phyloP scores from a whole-genome alignment of 2,113 vertebrate species.

The Oreocharis arfaki region DNA sequence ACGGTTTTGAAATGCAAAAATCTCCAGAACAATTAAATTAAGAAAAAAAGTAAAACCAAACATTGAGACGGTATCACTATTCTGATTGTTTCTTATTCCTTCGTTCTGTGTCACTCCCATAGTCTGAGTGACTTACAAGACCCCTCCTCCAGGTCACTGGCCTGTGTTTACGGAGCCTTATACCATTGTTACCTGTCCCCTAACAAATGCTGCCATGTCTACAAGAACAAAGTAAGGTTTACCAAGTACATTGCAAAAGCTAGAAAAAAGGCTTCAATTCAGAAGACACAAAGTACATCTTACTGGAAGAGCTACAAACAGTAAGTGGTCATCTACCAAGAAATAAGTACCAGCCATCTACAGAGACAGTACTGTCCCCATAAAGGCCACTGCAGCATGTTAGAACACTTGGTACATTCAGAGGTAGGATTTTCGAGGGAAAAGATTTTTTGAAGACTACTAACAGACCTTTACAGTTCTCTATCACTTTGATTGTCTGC shows the following conservation, averaged over 20 bases:
- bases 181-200: accelerated
- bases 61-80: accelerated
- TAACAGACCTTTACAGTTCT: background rate
- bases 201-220: background rate
- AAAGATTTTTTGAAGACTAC: background rate
- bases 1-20: background rate
- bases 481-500: background rate
- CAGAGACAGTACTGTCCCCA: accelerated
- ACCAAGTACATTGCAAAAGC: background rate
- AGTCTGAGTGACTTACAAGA: accelerated
- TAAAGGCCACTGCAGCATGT: background rate
- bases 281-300: background rate
- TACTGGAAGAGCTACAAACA: background rate
- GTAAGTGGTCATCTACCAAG: background rate
- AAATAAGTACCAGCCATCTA: background rate
- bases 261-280: background rate
- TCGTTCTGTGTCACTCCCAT: background rate
- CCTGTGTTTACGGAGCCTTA: accelerated
- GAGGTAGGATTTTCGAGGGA: background rate
- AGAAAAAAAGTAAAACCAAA: background rate
- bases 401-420: background rate
- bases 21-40: background rate
- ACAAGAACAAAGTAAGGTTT: background rate
- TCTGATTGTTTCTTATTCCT: background rate
- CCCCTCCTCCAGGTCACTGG: background rate